Evolutionary conservation across 1,140 invertebrate genomes (phyloP), one percentile per base, ranked within the genome.

Genomic region (Drosophila pallidifrons): DNA sequence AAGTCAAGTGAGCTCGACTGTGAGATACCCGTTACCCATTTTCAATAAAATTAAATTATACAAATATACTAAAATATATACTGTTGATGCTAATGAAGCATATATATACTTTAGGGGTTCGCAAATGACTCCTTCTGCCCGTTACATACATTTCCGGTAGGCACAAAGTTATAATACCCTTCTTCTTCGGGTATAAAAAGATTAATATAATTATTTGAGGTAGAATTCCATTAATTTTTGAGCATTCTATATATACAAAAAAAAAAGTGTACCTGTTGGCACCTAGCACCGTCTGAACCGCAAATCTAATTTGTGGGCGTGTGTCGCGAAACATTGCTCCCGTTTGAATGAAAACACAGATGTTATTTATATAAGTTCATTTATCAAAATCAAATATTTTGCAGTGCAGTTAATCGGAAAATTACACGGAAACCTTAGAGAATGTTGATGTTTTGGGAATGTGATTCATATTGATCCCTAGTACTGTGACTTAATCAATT

Each of bases 391-490:
- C 49, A 82, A 76, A 75, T 79, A 71, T 82, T 82, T 74, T 71
- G 20, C 51, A 70, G 15, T 38, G 43, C 28, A 16, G 1, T 45
- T 77, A 57, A 57, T 47, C 30, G 30, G 46, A 35, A 47, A 70
- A 47, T 79, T 82, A 60, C 76, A 74, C 51, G 55, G 55, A 41
- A 75, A 69, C 45, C 55, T 3, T 32, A n/a, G 20, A 20, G 10
- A 32, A 32, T 45, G 15, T 35, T 38, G 32, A 59, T 20, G 35
- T 15, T 10, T 45, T 28, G 45, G 43, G 20, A 25, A 78, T 38
- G 35, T 83, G 81, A 83, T 63, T 82, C 70, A 81, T 68, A 8
- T 73, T 75, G 52, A 51, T 54, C 46, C 32, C 32, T 35, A 63
- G 3, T 20, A 46, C 16, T 20, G 20, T 3, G 3, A 1, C 10